Conservation (phyloP, 2,113 vertebrate genomes). For the Erinaceus europaeus region DNA sequence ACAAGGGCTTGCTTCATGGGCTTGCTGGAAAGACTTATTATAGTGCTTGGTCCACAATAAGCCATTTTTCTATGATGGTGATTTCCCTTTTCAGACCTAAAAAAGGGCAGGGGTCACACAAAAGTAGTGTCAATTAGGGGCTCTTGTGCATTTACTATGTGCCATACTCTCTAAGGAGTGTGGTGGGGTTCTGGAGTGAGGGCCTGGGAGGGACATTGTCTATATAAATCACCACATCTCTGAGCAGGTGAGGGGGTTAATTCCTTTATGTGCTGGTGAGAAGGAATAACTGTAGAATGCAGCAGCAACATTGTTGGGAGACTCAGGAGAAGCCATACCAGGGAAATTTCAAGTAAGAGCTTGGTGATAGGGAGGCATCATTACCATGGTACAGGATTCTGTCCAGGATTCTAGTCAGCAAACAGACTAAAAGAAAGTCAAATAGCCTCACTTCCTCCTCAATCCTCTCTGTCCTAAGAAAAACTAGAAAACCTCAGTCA, state of each 20-base stretch:
- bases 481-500: neutral
- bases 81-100: too few species aligned
- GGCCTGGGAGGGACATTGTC: neutral
- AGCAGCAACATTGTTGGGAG: neutral
- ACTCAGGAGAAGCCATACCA: neutral
- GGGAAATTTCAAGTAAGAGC: neutral
- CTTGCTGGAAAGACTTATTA: too few species aligned
- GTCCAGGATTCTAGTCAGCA: neutral
- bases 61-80: too few species aligned
- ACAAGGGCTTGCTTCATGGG: too few species aligned
- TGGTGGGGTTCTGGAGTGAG: neutral
- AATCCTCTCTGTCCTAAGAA: too few species aligned
- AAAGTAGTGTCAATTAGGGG: neutral
- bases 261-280: neutral
- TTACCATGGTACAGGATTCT: rapidly evolving
- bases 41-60: too few species aligned
- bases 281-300: neutral
- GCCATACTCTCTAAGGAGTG: neutral
- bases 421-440: neutral
- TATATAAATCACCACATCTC: neutral
- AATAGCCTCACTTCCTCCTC: too few species aligned
- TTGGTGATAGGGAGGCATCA: neutral
- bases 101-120: too few species aligned
- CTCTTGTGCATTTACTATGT: neutral
- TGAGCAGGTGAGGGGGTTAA: neutral